A percentile compares a stretch with the other conserved stretches of the same genome.
Conservation (phyloP, 2,797 vertebrate genomes). For the Lophius americanus region DNA sequence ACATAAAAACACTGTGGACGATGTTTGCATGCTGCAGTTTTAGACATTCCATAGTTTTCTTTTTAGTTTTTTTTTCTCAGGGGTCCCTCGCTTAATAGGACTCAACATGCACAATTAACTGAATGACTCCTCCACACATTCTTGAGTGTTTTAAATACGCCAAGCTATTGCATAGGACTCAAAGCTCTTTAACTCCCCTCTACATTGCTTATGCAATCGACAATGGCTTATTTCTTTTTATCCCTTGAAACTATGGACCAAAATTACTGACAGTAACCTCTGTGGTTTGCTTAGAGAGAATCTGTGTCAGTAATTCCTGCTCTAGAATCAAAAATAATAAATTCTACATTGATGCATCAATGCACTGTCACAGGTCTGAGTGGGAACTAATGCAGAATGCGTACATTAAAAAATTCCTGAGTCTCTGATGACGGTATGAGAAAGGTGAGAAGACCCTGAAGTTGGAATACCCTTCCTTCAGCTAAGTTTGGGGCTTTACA, state of each 20-base stretch:
- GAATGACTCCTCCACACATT: slow-evolving; percentile 81
- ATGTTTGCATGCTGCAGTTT: slow-evolving; percentile 73
- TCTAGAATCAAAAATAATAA: slow-evolving; percentile 63
- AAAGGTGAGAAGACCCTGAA: slow-evolving; percentile 69
- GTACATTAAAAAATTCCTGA: slow-evolving; percentile 80
- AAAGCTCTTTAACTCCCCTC: slow-evolving; percentile 53
- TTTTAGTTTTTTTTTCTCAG: slow-evolving; percentile 33
- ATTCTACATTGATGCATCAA: slow-evolving; percentile 63
- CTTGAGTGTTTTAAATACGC: slow-evolving; percentile 76
- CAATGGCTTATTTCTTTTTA: slow-evolving; percentile 59
- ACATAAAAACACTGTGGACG: slow-evolving; percentile 77
- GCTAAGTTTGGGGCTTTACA: slow-evolving; percentile 24
- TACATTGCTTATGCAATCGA: slow-evolving; percentile 69
- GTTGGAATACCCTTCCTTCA: slow-evolving; percentile 54
- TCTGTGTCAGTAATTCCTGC: slow-evolving; percentile 49
- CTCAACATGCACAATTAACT: slow-evolving; percentile 82
- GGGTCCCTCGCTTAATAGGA: slow-evolving; percentile 71
- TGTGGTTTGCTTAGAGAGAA: slow-evolving; percentile 51
- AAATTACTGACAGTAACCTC: slow-evolving; percentile 57
- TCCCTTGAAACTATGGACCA: slow-evolving; percentile 53
- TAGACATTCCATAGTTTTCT: slow-evolving; percentile 62
- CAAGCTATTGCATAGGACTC: slow-evolving; percentile 79
- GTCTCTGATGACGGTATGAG: slow-evolving; percentile 72
- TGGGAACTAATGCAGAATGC: slow-evolving; percentile 56
- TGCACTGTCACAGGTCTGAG: slow-evolving; percentile 75